phyloP scores from a whole-genome alignment of 2,113 vertebrate genomes.

The Sander lucioperca region DNA sequence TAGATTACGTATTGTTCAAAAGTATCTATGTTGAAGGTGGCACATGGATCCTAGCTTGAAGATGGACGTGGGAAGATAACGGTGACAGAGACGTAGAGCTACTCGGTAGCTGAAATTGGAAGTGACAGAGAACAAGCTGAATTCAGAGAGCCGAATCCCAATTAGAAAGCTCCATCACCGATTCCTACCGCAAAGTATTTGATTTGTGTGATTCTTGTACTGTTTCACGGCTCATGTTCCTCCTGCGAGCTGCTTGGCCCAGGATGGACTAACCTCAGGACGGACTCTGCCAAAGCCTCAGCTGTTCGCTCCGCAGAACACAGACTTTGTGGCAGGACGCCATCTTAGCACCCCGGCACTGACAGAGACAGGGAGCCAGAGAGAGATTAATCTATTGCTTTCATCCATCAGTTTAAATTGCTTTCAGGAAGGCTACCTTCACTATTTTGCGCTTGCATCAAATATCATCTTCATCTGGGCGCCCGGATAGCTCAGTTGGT shows the following conservation, averaged over 20 bases:
- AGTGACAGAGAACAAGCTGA: slow-evolving; percentile 43
- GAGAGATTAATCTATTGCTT: slow-evolving; percentile 12
- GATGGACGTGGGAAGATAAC: not conserved
- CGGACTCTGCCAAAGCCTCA: slow-evolving; percentile 6
- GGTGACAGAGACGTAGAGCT: not conserved
- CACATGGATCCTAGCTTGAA: not conserved
- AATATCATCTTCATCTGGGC: not conserved
- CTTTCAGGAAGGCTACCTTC: not conserved
- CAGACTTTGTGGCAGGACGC: slow-evolving; percentile 49
- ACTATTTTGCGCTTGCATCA: not conserved
- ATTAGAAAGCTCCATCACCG: slow-evolving; percentile 1
- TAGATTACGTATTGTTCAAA: not conserved
- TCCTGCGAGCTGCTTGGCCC: not conserved
- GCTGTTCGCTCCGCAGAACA: not conserved
- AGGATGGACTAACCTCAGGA: not conserved
- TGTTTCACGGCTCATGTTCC: not conserved
- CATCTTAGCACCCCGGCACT: slow-evolving; percentile 21
- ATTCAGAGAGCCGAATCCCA: slow-evolving; percentile 21
- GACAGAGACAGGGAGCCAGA: not conserved
- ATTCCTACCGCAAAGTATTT: not conserved
- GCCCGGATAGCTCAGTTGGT: too few relatives aligned
- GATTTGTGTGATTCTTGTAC: not conserved
- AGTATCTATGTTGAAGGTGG: not conserved
- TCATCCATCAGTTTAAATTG: not conserved
- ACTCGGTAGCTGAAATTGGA: slow-evolving; percentile 16